These are phyloP conservation scores for Carcharodon carcharias DNA, from an alignment of 2,797 vertebrate genomes.

Conservation along the genomic window DNA sequence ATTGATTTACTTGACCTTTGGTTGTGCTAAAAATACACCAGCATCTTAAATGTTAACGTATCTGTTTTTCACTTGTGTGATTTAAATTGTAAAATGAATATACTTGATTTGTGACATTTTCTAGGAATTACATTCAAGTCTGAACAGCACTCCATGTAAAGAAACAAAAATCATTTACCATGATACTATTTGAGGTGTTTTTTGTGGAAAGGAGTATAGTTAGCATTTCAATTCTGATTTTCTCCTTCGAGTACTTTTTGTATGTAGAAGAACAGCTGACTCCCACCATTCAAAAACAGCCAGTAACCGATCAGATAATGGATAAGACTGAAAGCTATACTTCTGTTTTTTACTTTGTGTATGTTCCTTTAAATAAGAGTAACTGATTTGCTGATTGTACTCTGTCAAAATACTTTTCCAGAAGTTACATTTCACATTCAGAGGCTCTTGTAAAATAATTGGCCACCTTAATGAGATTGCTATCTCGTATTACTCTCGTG, in stretches of 20 bases:
- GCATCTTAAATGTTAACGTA: background rate
- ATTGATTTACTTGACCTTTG: constrained; percentile 36
- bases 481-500: background rate
- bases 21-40: no score
- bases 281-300: background rate
- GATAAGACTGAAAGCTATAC: background rate
- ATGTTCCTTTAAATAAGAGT: background rate
- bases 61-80: background rate
- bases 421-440: background rate
- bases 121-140: background rate
- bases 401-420: background rate
- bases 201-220: background rate
- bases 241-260: background rate
- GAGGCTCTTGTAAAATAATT: background rate
- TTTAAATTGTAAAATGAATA: background rate
- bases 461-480: no score
- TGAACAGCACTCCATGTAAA: background rate
- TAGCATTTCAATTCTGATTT: background rate
- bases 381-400: background rate
- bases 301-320: background rate
- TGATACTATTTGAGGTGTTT: background rate
- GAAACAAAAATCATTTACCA: no score
- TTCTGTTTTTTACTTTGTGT: background rate
- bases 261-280: background rate
- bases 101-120: constrained; percentile 10